These are phyloP conservation scores for Lepidurus packardi DNA, from an alignment of 1,140 invertebrate species.

Conservation along the genomic window DNA sequence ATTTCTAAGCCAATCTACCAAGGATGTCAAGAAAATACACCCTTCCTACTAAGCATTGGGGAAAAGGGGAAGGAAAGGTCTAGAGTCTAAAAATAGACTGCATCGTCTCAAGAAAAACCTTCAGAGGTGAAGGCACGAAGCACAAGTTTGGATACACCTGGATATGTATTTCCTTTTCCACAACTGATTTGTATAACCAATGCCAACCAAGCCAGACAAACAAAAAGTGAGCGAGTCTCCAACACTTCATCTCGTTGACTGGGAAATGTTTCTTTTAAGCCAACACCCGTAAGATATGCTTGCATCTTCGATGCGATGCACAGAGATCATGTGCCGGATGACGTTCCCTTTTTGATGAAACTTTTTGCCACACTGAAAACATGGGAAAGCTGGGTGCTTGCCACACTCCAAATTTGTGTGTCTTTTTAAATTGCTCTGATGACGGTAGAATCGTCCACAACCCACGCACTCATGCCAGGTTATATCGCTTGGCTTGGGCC, in stretches of 20 bases:
- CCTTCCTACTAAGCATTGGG: too few species aligned
- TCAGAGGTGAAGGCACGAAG: too few species aligned
- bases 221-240: too few species aligned
- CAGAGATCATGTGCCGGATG: conserved; percentile 4
- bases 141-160: too few species aligned
- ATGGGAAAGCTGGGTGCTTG: conserved; percentile 5
- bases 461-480: neutral
- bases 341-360: neutral
- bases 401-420: neutral
- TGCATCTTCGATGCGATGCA: neutral
- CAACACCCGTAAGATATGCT: neutral
- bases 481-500: conserved; percentile 3
- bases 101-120: too few species aligned
- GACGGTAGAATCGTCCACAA: neutral
- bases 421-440: neutral
- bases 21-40: too few species aligned
- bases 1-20: too few species aligned
- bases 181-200: too few species aligned
- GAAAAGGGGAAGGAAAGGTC: too few species aligned
- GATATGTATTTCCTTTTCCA: too few species aligned
- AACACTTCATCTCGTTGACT: neutral
- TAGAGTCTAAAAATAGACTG: too few species aligned
- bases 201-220: too few species aligned
- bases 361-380: neutral
- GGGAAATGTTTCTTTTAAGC: neutral